A percentile compares a stretch with the other conserved stretches of the same genome.
Conservation (phyloP, 2,888 invertebrate genomes). For the Phalera bucephala region DNA sequence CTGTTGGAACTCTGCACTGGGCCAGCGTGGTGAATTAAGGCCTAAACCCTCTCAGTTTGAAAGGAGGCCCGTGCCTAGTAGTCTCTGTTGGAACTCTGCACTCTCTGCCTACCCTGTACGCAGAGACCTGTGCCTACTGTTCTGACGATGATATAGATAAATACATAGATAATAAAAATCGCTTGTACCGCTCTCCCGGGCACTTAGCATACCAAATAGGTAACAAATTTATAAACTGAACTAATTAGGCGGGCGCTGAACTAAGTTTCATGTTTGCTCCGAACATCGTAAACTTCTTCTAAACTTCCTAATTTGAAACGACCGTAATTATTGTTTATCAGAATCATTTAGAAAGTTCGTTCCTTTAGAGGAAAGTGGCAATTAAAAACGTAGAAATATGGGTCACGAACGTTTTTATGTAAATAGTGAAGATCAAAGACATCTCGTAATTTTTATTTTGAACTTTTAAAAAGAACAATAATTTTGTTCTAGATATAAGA, state of each 20-base stretch:
- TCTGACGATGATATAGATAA: too few relatives aligned
- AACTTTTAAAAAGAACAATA: constrained; percentile 15
- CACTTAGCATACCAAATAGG: constrained; percentile 77
- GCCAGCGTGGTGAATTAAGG: too few relatives aligned
- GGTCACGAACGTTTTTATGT: constrained; percentile 13
- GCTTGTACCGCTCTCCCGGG: constrained; percentile 45
- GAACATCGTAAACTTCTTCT: constrained; percentile 59
- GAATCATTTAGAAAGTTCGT: constrained; percentile 48
- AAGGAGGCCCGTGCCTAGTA: too few relatives aligned
- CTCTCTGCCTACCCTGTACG: too few relatives aligned
- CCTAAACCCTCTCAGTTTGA: too few relatives aligned
- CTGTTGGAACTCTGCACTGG: too few relatives aligned
- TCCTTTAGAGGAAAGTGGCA: constrained; percentile 36
- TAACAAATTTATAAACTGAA: constrained; percentile 77
- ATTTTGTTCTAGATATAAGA: constrained; percentile 10
- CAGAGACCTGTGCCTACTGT: too few relatives aligned
- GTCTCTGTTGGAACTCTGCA: too few relatives aligned
- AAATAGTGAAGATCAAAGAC: constrained; percentile 22
- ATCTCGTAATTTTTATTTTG: constrained; percentile 9
- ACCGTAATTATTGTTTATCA: constrained; percentile 62
- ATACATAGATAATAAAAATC: too few relatives aligned
- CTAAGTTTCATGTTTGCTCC: constrained; percentile 68
- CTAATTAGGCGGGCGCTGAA: constrained; percentile 67
- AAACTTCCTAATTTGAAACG: constrained; percentile 67
- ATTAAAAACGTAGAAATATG: constrained; percentile 40